These are phyloP conservation scores for Drosophila ananassae DNA, from an alignment of 1,140 invertebrate genomes.

Conservation along the genomic window DNA sequence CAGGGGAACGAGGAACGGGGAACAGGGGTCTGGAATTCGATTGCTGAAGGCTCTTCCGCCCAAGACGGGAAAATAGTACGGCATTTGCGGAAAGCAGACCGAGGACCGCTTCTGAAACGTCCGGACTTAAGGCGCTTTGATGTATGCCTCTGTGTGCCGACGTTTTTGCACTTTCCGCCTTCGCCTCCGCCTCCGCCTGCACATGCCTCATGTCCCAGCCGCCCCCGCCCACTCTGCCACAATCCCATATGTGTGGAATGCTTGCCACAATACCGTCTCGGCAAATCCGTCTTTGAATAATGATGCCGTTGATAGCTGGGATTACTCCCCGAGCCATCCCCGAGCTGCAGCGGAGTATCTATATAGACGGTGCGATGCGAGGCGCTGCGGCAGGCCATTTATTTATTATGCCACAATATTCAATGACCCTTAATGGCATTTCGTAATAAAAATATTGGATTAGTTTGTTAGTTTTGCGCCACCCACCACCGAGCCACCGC, in stretches of 20 bases:
- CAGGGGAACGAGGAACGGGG: neutral
- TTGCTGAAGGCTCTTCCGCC: neutral
- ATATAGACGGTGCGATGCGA: slow-evolving; percentile 18
- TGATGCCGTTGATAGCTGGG: slow-evolving; percentile 79
- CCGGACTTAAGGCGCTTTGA: slow-evolving; percentile 69
- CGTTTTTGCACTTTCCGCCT: neutral
- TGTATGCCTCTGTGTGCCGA: slow-evolving; percentile 32
- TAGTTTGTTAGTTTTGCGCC: slow-evolving; percentile 73
- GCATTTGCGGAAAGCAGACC: too few species aligned
- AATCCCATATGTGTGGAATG: slow-evolving; percentile 20
- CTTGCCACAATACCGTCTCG: slow-evolving; percentile 47
- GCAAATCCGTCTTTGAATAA: slow-evolving; percentile 77
- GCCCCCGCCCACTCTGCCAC: neutral
- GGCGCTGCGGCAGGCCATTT: slow-evolving; percentile 52
- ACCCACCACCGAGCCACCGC: slow-evolving; percentile 37
- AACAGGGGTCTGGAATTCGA: neutral
- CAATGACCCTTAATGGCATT: slow-evolving; percentile 82
- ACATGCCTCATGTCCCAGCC: neutral
- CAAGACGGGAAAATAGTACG: neutral
- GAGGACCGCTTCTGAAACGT: slow-evolving; percentile 42
- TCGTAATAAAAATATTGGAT: slow-evolving; percentile 83
- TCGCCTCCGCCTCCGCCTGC: too few species aligned
- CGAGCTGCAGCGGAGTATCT: neutral
- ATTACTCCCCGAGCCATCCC: slow-evolving; percentile 50
- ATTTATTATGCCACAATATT: slow-evolving; percentile 83